A percentile compares a stretch with the other conserved stretches of the same genome.
Conservation (phyloP, 2,888 invertebrate genomes). For the Caenorhabditis uteleia region DNA sequence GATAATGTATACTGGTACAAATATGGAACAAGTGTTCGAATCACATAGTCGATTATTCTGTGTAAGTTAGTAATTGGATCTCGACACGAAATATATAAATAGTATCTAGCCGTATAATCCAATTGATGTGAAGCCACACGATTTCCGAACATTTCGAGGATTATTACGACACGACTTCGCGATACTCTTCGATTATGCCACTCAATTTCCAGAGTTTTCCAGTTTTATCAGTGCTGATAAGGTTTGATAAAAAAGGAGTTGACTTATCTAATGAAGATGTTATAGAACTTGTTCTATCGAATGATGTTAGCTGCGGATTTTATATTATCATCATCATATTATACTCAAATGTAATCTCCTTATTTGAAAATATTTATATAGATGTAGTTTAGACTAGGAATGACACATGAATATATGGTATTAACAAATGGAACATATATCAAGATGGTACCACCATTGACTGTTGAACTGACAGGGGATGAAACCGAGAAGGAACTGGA, state of each 20-base stretch:
- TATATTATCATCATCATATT: slow-evolving; percentile 44
- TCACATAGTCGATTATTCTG: slow-evolving; percentile 35
- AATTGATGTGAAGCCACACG: slow-evolving; percentile 37
- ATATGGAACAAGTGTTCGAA: slow-evolving; percentile 41
- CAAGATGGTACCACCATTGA: slow-evolving; percentile 39
- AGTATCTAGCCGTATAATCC: slow-evolving; percentile 41
- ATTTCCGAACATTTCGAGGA: slow-evolving; percentile 40
- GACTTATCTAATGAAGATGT: neutral
- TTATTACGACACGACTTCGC: slow-evolving; percentile 45
- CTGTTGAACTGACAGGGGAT: too few relatives aligned
- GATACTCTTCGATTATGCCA: slow-evolving; percentile 47
- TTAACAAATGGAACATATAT: slow-evolving; percentile 43
- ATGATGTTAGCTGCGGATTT: slow-evolving; percentile 42
- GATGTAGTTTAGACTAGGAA: slow-evolving; percentile 18
- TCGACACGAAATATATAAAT: neutral
- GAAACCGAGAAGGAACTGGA: too few relatives aligned
- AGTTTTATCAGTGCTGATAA: slow-evolving; percentile 39
- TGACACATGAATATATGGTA: slow-evolving; percentile 26
- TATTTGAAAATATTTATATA: neutral
- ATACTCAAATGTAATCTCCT: slow-evolving; percentile 26
- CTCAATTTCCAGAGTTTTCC: slow-evolving; percentile 37
- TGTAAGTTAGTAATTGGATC: slow-evolving; percentile 17
- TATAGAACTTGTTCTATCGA: slow-evolving; percentile 48
- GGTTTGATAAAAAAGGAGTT: slow-evolving; percentile 8
- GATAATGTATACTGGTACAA: slow-evolving; percentile 45